Conservation (phyloP, 2,797 vertebrate species). For the Gallinago stenura region DNA sequence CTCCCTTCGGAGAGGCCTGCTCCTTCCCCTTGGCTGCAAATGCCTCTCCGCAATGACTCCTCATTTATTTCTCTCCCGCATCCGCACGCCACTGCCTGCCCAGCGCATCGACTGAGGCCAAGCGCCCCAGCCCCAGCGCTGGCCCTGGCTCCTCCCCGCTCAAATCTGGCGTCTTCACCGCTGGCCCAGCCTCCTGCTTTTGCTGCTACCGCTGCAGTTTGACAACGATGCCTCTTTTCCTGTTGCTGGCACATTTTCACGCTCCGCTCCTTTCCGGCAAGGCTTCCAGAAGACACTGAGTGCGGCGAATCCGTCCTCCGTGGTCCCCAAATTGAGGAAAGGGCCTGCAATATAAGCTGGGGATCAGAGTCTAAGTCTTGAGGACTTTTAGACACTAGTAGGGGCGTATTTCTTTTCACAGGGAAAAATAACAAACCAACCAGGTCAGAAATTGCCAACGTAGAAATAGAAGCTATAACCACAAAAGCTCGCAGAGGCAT, state of each 20-base stretch:
- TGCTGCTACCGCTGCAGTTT: neutral
- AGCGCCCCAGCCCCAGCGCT: neutral
- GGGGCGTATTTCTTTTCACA: neutral
- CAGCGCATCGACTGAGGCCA: neutral
- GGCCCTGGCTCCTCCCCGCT: conserved; percentile 57
- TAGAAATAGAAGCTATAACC: conserved; percentile 47
- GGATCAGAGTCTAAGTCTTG: neutral
- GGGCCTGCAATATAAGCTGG: neutral
- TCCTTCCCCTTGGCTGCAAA: neutral
- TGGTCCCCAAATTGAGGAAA: neutral
- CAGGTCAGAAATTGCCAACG: neutral
- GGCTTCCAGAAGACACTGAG: neutral
- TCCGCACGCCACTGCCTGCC: neutral
- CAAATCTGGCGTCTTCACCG: conserved; percentile 15
- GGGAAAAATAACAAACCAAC: too few species aligned
- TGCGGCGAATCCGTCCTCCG: neutral
- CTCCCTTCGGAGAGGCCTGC: neutral
- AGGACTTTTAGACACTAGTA: neutral
- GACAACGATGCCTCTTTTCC: neutral
- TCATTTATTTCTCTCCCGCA: conserved; percentile 26
- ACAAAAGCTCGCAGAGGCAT: neutral
- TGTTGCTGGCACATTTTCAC: neutral
- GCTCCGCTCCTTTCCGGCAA: neutral
- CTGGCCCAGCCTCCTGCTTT: conserved; percentile 31
- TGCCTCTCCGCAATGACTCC: neutral